Conservation (phyloP, 2,888 invertebrate genomes). For the Escarpia spicata region DNA sequence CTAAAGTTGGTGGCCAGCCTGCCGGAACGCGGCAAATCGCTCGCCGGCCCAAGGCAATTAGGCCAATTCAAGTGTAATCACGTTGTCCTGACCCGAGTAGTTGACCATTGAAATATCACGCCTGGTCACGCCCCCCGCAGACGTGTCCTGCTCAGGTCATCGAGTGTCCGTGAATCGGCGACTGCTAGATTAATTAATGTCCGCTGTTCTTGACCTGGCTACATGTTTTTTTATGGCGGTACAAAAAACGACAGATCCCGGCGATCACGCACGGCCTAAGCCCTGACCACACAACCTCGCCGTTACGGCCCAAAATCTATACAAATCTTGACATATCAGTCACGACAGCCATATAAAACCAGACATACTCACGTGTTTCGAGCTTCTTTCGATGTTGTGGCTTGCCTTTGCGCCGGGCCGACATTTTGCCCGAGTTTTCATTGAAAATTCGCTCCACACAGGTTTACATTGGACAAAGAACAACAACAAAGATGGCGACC, state of each 20-base stretch:
- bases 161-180: background rate
- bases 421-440: slow-evolving; percentile 47
- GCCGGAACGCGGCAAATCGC: slow-evolving; percentile 12
- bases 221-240: background rate
- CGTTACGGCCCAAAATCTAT: background rate
- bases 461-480: slow-evolving; percentile 37
- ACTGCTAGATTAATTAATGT: background rate
- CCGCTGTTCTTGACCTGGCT: background rate
- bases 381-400: slow-evolving; percentile 61
- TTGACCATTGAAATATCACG: slow-evolving; percentile 16
- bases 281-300: slow-evolving; percentile 16
- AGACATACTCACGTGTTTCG: slow-evolving; percentile 34
- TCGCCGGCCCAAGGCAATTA: slow-evolving; percentile 16
- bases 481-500: slow-evolving; percentile 38
- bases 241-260: background rate
- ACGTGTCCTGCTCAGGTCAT: slow-evolving; percentile 12
- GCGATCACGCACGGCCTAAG: slow-evolving; percentile 5
- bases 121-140: slow-evolving; percentile 16
- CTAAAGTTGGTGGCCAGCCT: slow-evolving; percentile 13
- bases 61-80: slow-evolving; percentile 16
- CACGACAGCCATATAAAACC: slow-evolving; percentile 24
- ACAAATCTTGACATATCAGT: background rate
- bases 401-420: slow-evolving; percentile 66
- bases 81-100: slow-evolving; percentile 16
- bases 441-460: slow-evolving; percentile 37